phyloP scores from a whole-genome alignment of 2,888 invertebrate genomes.

The Cinara cedri region DNA sequence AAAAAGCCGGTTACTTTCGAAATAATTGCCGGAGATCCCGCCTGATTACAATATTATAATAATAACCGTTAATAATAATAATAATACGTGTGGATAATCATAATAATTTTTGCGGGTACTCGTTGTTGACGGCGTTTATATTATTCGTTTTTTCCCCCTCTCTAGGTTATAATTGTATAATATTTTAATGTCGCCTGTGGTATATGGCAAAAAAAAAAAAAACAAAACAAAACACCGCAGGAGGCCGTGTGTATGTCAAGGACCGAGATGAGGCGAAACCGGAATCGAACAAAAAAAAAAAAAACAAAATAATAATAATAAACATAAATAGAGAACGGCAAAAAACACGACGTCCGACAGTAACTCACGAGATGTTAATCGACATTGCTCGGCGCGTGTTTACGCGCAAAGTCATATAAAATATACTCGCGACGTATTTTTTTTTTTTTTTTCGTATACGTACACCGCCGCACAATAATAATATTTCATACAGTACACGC shows the following conservation, averaged over 20 bases:
- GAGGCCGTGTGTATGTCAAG: constrained; percentile 8
- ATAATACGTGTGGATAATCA: no score
- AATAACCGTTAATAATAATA: no score
- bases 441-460: no score
- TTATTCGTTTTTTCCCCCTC: not conserved
- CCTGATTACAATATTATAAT: not conserved
- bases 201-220: no score
- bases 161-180: no score
- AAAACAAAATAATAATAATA: not conserved
- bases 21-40: no score
- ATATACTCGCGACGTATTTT: no score
- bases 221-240: not conserved
- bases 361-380: constrained; percentile 32
- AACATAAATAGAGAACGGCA: not conserved
- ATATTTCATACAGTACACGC: no score
- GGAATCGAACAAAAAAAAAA: not conserved
- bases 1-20: no score
- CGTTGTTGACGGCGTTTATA: not conserved
- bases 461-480: no score
- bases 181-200: not conserved
- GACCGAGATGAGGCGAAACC: not conserved
- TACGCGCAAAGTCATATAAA: not conserved
- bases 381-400: not conserved
- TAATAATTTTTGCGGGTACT: not conserved
- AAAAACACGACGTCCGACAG: not conserved